Conservation (phyloP, 2,113 vertebrate genomes). For the Dasyurus viverrinus region DNA sequence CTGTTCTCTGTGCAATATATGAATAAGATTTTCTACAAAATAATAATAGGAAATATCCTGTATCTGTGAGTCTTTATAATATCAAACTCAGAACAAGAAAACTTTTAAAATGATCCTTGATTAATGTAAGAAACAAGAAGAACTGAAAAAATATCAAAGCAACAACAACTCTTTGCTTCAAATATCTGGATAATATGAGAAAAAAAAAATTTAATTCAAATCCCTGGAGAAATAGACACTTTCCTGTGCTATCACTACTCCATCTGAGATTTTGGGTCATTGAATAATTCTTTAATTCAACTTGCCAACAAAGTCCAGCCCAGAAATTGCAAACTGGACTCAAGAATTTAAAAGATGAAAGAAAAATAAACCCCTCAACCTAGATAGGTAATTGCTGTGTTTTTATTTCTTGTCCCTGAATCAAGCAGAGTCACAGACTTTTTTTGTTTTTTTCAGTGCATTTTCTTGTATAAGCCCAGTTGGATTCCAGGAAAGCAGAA, state of each 20-base stretch:
- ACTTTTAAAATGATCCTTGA: neutral
- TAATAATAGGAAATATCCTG: neutral
- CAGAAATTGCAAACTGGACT: neutral
- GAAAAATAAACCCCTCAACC: neutral
- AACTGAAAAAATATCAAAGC: neutral
- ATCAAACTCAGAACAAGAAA: neutral
- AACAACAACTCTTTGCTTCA: neutral
- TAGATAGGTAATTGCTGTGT: conserved; percentile 22
- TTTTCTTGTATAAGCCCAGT: neutral
- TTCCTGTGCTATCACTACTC: neutral
- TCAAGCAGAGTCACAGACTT: neutral
- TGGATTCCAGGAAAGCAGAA: conserved; percentile 22
- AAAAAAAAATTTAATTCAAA: neutral
- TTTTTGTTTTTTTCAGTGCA: conserved; percentile 30
- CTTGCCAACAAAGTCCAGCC: neutral
- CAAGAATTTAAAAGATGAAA: neutral
- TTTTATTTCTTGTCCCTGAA: conserved; percentile 24
- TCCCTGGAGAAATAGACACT: neutral
- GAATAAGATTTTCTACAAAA: neutral
- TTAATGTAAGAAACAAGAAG: neutral
- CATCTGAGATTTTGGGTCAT: neutral
- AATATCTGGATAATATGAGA: neutral
- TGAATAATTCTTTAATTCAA: neutral
- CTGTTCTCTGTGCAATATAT: neutral
- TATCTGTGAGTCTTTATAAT: neutral